These are phyloP conservation scores for Danio tinwini DNA, from an alignment of 2,797 vertebrate genomes.

Conservation along the genomic window DNA sequence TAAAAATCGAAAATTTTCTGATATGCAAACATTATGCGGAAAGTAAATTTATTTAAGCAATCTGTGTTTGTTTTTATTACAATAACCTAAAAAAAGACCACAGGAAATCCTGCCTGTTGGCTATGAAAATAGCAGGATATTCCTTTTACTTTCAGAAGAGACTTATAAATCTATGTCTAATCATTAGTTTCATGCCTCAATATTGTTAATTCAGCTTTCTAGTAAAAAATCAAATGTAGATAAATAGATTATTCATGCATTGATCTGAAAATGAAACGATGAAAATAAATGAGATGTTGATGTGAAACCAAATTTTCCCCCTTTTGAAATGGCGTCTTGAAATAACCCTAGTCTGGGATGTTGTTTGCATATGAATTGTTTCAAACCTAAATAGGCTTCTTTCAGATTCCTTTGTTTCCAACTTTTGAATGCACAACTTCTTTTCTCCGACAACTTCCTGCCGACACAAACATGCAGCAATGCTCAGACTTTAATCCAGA, in stretches of 20 bases:
- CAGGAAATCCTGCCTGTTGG: constrained; percentile 43
- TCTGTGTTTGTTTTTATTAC: constrained; percentile 5
- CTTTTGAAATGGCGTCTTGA: not conserved
- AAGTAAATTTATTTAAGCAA: not conserved
- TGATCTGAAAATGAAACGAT: not conserved
- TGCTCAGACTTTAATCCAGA: constrained; percentile 4
- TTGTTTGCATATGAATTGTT: not conserved
- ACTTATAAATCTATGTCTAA: not conserved
- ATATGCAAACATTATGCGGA: too few species aligned
- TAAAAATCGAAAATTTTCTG: too few species aligned
- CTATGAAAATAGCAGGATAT: constrained; percentile 29
- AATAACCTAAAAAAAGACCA: constrained; percentile 8
- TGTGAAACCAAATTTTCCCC: not conserved
- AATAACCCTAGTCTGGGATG: not conserved
- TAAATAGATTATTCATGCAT: not conserved
- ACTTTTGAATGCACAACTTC: not conserved
- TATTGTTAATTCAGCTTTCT: not conserved
- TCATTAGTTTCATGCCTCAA: not conserved
- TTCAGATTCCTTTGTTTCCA: not conserved
- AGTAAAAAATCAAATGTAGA: not conserved
- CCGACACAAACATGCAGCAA: not conserved
- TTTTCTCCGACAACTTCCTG: not conserved
- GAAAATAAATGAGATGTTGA: not conserved
- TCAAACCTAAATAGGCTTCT: not conserved
- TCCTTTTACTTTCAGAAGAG: not conserved